phyloP scores from a whole-genome alignment of 2,888 invertebrate genomes.

The Syrista parreyssii region DNA sequence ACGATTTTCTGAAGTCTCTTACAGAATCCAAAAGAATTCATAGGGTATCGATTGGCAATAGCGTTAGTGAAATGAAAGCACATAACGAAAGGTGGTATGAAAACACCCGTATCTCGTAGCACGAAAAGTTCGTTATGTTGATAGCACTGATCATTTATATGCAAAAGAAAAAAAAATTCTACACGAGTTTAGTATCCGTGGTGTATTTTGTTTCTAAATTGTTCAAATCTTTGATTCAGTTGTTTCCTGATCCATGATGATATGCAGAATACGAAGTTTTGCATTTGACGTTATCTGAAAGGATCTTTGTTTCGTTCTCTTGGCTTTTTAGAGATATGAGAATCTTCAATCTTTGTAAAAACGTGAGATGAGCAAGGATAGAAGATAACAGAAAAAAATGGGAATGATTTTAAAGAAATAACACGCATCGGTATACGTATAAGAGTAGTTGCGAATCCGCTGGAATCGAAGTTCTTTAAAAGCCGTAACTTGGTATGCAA shows the following conservation, averaged over 20 bases:
- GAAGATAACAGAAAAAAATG: conserved; percentile 28
- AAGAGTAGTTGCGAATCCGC: not conserved
- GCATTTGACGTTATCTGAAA: not conserved
- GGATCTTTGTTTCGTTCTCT: not conserved
- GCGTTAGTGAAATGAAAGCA: not conserved
- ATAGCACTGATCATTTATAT: not conserved
- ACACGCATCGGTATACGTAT: not conserved
- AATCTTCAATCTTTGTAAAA: not conserved
- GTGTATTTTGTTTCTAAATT: not conserved
- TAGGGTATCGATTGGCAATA: not conserved
- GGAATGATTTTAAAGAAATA: conserved; percentile 35
- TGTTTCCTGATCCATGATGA: no score
- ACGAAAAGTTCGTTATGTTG: no score
- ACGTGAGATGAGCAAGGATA: not conserved
- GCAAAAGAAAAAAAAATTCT: not conserved
- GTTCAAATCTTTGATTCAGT: not conserved
- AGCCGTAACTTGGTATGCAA: conserved; percentile 15
- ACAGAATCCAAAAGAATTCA: not conserved
- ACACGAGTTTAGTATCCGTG: not conserved
- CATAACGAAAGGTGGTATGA: not conserved
- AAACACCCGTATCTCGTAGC: no score
- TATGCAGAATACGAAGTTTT: no score
- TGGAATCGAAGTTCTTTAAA: conserved; percentile 7
- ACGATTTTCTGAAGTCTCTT: not conserved
- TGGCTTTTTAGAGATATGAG: not conserved